Base-by-base conservation (phyloP, 1,140 invertebrate species). In the Hyphantria cunea region DNA sequence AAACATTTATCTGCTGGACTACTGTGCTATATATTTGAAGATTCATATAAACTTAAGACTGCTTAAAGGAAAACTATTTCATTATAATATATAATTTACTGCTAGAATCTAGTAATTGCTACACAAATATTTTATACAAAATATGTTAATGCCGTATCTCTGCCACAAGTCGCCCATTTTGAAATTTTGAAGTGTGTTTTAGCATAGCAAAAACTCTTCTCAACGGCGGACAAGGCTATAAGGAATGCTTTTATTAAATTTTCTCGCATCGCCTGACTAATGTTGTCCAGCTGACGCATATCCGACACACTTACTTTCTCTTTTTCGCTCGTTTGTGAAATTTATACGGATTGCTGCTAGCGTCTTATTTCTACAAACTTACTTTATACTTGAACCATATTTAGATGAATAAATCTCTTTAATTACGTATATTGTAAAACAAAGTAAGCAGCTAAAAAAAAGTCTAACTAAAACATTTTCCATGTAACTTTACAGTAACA, bases 161-260 rank as follows among this genome's bases (percentile, higher is more conserved):
- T 25, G 17, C 17, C 17, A 25, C 17, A 25, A 25, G 31, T 60
- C 50, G 56, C 32, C 37, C 37, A 60, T 60, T 60, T 59, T 50
- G 56, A 50, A 60, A 60, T 50, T 49, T 60, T 60, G 34, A 37
- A 45, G 25, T 11, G 51, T 32, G 4, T 54, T 47, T 53, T 15
- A 44, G 12, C 48, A 15, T 51, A 50, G 52, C 54, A 64, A 69
- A 63, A 65, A 63, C 13, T 60, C 37, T 39, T 49, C 55, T 37
- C 48, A 60, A 39, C 32, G 34, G 39, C 59, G 66, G 61, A 74
- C 70, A 67, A 61, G 71, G 61, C 65, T 69, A 81, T 81, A 83
- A 82, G 76, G 81, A 78, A 70, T 78, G 78, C 82, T 84, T 86
- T 88, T 88, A 88, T 86, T 86, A 88, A 88, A 88, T 88, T 82